Evolutionary conservation across 2,113 vertebrate species (phyloP), one percentile per base, ranked within the genome.

Genomic region (Apus apus): DNA sequence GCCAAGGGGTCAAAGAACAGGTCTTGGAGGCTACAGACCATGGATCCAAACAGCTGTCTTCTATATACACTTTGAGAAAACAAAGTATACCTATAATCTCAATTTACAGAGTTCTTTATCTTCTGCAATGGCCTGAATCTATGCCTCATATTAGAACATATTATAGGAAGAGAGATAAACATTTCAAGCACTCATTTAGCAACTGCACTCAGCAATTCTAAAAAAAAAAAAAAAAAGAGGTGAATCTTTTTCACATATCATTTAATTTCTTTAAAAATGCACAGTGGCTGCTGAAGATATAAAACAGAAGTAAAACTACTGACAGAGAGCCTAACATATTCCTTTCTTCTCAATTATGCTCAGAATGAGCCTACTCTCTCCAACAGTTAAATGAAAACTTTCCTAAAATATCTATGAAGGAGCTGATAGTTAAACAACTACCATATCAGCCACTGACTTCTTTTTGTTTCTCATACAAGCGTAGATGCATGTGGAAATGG

Each of bases 91-190:
- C n/a, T 89, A 81, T 76, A 83, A 90, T 85, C 86, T 96, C 88
- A 91, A 61, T 90, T 78, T 87, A 79, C 51, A 84, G 27, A 40
- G 40, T 64, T 73, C 72, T 90, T 95, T 92, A 85, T 96, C 82
- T 97, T 96, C 56, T 93, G 83, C 85, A 95, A 62, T 64, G 79
- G 48, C 70, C 82, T 95, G 64, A 95, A 86, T 90, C 85, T 95
- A 71, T 89, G 56, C 62, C 90, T 96, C 48, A 27, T 85, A 94
- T 87, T 45, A 89, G 57, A 85, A 67, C 70, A 62, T 93, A 85
- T 75, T 89, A 91, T 21, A 91, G 83, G 60, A 71, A 91, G 74
- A 81, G 38, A 92, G 18, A 36, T 45, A 95, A 91, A 75, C 23
- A 75, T 93, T 95, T 96, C 30, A 85, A 87, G 65, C 8, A 56